These are phyloP conservation scores for Scolopax rusticola DNA, from an alignment of 2,797 vertebrate genomes.

Conservation along the genomic window DNA sequence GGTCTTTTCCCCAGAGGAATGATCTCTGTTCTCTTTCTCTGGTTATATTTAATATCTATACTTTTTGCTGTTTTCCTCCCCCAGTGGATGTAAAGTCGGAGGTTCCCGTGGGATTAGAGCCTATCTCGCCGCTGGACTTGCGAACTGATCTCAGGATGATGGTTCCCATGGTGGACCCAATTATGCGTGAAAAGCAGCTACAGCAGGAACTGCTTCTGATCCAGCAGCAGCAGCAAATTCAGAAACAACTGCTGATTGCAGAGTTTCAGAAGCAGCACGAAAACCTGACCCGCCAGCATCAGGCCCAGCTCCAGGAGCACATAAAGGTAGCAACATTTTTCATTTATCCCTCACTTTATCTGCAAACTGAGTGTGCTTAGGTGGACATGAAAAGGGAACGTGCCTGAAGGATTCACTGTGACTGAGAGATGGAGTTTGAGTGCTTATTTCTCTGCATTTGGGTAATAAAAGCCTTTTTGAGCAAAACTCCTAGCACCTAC, in stretches of 20 bases:
- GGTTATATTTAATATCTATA: neutral
- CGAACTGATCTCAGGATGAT: constrained; percentile 95
- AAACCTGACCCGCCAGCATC: constrained; percentile 96
- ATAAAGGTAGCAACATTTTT: constrained; percentile 91
- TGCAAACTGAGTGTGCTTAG: neutral
- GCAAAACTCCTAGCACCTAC: neutral
- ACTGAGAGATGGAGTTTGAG: neutral
- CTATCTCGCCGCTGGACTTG: constrained; percentile 91
- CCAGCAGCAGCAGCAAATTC: constrained; percentile 99
- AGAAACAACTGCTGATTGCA: constrained; percentile 97
- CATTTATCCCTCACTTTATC: constrained; percentile 28
- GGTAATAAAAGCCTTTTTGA: neutral
- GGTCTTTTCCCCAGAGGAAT: neutral
- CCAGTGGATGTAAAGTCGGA: constrained; percentile 94
- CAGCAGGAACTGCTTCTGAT: constrained; percentile 97
- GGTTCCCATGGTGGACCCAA: constrained; percentile 91
- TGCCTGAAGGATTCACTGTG: neutral
- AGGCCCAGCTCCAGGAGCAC: constrained; percentile 98
- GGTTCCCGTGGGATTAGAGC: constrained; percentile 86
- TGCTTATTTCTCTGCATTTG: neutral
- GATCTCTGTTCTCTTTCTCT: neutral
- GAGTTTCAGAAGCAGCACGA: constrained; percentile 99
- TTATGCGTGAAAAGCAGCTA: constrained; percentile 93
- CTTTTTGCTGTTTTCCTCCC: neutral
- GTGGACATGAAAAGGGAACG: neutral